Base-by-base conservation (phyloP, 1,140 invertebrate genomes). In the Listronotus bonariensis region DNA sequence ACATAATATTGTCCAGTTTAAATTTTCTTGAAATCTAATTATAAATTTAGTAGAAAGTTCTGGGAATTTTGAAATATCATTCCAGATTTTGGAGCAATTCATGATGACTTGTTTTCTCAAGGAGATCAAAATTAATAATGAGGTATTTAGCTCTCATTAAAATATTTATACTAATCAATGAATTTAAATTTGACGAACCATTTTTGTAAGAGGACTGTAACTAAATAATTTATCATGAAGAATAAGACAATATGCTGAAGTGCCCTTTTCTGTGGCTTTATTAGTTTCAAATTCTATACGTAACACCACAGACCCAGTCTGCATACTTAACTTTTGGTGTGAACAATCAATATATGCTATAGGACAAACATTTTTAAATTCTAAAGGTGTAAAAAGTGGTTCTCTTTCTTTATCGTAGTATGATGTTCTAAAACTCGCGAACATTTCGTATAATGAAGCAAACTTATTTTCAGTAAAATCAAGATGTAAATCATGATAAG, bases 401-500 rank as follows among this genome's bases (percentile, higher is more conserved):
- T 57, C 55, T 2, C 7, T 32, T 26, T 40, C 4, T 11, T 12
- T 45, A 0, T 9, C 6, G 14, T 57, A 57, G 31, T 57, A 57
- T 14, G 9, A 42, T 31, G 17, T 14, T 56, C 20, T 10, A 43
- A 56, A 57, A 12, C 20, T 32, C 1, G 26, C 32, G 18, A 32
- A 57, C 55, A 45, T 57, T 15, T 57, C 41, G 32, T 57, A 45
- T 32, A 57, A 17, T 3, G 55, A 15, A 32, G 55, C n/a, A 45
- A 45, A 57, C 17, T 57, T 57, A 20, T 57, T 57, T 32, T 57
- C n/a, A 32, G 45, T 57, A 46, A 57, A 45, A 57, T 57, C 20
- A 26, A 57, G 17, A n/a, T 54, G 14, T 10, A 54, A 14, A 36
- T 45, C 42, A 14, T 34, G 10, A 32, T 57, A 57, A 2, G 55